Base-by-base conservation (phyloP, 2,888 invertebrate species). In the Trissonchulus sp. region DNA sequence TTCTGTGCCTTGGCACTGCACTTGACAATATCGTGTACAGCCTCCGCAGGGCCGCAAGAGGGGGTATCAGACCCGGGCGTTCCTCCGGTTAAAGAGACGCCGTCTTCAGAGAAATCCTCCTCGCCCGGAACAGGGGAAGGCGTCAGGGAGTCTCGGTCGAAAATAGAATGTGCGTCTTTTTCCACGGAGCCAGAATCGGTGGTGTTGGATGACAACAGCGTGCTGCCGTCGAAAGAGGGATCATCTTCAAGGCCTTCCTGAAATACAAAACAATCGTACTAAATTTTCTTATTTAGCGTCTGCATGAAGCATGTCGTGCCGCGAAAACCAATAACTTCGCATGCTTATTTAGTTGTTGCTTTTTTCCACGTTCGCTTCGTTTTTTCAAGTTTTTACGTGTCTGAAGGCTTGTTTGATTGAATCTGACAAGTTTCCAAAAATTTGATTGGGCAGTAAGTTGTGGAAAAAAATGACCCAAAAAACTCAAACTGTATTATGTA, bases 71-170 rank as follows among this genome's bases (percentile, higher is more conserved):
- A 15, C 8, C 8, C 48, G 8, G 48, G 23, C 8, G 48, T 8
- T 8, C 8, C 48, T 23, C 48, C 48, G 8, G 48, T 48, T 8
- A 48, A 23, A 23, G 48, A 48, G 23, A 23, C 23, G 48, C 48
- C 48, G 23, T 48, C 48, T 23, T 48, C 48, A 15, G 48, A 48
- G 23, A 48, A 48, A 15, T 48, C 48, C 23, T 48, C 38, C n/a
- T 74, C 73, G 2, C 75, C 75, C 23, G 72, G 33, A 8, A 73
- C 74, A 28, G 60, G 71, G 3, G 62, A 31, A 2, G 74, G 31
- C 2, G 60, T 36, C 35, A 74, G 23, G 8, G 71, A 69, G 37
- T 69, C 71, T 3, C 71, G 71, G n/a, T 69, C 71, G 34, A 69
- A 69, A n/a, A 69, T 69, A 15, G 71, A 69, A 28, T 23, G 8